These are phyloP conservation scores for Chionis minor DNA, from an alignment of 2,113 vertebrate species.

Conservation along the genomic window DNA sequence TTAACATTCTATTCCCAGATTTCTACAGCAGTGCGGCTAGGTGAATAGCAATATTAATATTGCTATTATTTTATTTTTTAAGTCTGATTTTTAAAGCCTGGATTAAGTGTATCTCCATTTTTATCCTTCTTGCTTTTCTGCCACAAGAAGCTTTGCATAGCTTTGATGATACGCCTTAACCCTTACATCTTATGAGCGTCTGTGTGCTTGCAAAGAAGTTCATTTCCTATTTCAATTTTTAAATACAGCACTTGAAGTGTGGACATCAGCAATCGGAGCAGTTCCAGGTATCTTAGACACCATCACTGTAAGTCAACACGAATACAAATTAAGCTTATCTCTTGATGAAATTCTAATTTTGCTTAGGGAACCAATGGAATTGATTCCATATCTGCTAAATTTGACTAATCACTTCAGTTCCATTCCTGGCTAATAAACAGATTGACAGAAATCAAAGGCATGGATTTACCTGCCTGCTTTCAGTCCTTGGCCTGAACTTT, in stretches of 20 bases:
- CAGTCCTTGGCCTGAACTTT: neutral
- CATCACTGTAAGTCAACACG: neutral
- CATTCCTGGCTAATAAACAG: slow-evolving; percentile 9
- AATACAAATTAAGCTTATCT: slow-evolving; percentile 48
- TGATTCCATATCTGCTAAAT: slow-evolving; percentile 42
- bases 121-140: neutral
- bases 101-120: slow-evolving; percentile 19
- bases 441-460: slow-evolving; percentile 49
- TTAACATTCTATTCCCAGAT: neutral
- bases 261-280: slow-evolving; percentile 6
- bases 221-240: slow-evolving; percentile 5
- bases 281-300: neutral
- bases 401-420: slow-evolving; percentile 47
- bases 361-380: slow-evolving; percentile 12
- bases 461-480: slow-evolving; percentile 4
- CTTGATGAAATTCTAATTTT: slow-evolving; percentile 43
- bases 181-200: neutral
- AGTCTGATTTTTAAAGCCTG: neutral
- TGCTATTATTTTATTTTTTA: neutral
- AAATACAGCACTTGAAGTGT: neutral
- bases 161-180: slow-evolving; percentile 41
- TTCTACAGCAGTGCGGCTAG: neutral
- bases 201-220: slow-evolving; percentile 24
- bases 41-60: neutral
- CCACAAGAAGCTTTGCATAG: neutral